A percentile compares a stretch with the other conserved stretches of the same genome.
Evolutionary conservation across 2,113 vertebrate species (phyloP).

Genomic region (Narcine bancroftii): DNA sequence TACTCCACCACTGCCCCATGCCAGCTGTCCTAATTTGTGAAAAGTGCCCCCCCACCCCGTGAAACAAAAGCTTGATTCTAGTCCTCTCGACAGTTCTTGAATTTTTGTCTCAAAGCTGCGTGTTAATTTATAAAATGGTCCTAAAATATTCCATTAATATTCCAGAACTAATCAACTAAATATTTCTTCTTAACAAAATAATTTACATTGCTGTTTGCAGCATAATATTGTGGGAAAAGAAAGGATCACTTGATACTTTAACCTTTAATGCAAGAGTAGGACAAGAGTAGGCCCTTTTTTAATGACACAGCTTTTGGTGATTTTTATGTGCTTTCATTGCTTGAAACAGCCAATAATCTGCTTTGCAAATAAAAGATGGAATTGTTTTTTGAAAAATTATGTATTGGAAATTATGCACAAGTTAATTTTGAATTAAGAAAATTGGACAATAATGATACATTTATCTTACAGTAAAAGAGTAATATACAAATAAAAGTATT

Average conservation of each 20-base stretch:
- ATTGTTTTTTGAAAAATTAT: background rate
- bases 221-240: background rate
- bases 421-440: background rate
- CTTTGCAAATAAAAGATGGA: background rate
- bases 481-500: too few species aligned
- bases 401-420: background rate
- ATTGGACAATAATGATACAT: background rate
- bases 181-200: background rate
- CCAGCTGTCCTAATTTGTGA: background rate
- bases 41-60: background rate
- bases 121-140: background rate
- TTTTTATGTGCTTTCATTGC: background rate
- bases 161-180: background rate
- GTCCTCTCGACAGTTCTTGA: background rate
- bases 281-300: background rate
- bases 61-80: background rate
- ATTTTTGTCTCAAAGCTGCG: background rate
- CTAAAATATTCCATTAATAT: background rate
- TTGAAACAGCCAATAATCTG: background rate
- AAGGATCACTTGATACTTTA: background rate
- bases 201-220: background rate
- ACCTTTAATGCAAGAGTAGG: background rate
- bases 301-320: background rate
- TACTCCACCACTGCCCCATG: background rate
- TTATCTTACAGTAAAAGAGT: background rate